These are phyloP conservation scores for Mohoua ochrocephala DNA, from an alignment of 2,113 vertebrate species.

Conservation along the genomic window DNA sequence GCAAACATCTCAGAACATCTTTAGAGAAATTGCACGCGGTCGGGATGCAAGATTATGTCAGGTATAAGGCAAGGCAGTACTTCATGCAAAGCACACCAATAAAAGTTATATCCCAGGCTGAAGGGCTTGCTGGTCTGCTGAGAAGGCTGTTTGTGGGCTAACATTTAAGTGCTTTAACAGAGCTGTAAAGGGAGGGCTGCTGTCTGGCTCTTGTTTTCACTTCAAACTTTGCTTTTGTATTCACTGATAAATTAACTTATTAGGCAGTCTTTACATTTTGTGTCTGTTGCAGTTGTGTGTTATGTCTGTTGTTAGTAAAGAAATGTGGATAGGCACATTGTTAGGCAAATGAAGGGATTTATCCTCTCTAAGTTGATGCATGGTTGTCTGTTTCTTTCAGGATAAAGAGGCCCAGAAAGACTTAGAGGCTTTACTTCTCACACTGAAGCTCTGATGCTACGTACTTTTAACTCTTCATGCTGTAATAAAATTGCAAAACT, in stretches of 20 bases:
- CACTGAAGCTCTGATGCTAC: conserved; percentile 72
- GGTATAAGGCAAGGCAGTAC: not conserved
- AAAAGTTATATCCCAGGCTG: not conserved
- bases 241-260: conserved; percentile 33
- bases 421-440: conserved; percentile 75
- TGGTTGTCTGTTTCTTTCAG: conserved; percentile 71
- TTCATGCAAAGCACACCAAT: not conserved
- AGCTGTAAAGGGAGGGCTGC: not conserved
- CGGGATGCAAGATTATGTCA: fast-evolving
- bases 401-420: conserved; percentile 87
- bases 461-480: conserved; percentile 14
- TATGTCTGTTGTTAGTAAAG: conserved; percentile 36
- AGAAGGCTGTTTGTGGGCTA: not conserved
- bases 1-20: not conserved
- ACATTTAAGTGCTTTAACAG: conserved; percentile 16
- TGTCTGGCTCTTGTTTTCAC: conserved; percentile 38
- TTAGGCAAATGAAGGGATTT: conserved; percentile 2
- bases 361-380: conserved; percentile 28
- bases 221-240: conserved; percentile 20
- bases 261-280: not conserved
- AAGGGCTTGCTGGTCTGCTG: not conserved
- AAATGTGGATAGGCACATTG: not conserved
- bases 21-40: not conserved
- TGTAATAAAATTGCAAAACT: not conserved
- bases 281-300: conserved; percentile 8